A percentile compares a stretch with the other conserved stretches of the same genome.
Evolutionary conservation across 2,113 vertebrate genomes (phyloP).

Genomic region (Drymodes brunneopygia): DNA sequence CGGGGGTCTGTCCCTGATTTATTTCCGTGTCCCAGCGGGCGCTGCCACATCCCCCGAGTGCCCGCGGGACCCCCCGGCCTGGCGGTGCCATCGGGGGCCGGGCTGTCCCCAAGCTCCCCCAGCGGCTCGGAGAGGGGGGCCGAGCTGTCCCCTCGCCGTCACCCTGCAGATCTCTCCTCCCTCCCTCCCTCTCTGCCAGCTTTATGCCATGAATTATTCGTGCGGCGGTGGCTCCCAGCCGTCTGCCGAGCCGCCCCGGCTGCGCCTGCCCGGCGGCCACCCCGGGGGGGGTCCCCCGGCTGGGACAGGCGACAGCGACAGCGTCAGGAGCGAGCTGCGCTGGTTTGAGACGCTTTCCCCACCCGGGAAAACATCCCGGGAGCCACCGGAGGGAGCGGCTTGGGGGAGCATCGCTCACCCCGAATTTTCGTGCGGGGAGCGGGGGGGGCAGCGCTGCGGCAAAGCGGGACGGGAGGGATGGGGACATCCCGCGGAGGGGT

Average conservation of each 20-base stretch:
- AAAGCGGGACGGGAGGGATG: accelerated
- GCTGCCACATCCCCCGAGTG: not conserved
- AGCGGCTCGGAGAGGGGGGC: accelerated
- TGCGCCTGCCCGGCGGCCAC: accelerated
- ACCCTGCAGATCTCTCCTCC: not conserved
- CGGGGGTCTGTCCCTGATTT: accelerated
- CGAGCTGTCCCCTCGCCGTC: accelerated
- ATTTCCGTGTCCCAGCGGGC: accelerated
- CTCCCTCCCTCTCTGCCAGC: not conserved
- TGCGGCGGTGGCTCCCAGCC: not conserved
- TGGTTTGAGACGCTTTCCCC: accelerated
- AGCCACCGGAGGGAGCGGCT: not conserved
- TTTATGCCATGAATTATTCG: not conserved
- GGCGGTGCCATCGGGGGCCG: not conserved
- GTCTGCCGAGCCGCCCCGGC: not conserved
- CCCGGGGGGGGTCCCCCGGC: accelerated
- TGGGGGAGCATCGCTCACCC: accelerated
- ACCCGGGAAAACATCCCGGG: not conserved
- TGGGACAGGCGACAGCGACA: accelerated
- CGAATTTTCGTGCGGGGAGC: accelerated
- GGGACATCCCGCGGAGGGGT: accelerated
- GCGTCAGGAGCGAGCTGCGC: accelerated
- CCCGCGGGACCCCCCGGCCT: not conserved
- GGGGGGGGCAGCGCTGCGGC: not conserved
- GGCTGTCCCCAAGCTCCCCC: not conserved